These are phyloP conservation scores for Bos indicus DNA, from an alignment of 2,113 vertebrate genomes.

Conservation along the genomic window DNA sequence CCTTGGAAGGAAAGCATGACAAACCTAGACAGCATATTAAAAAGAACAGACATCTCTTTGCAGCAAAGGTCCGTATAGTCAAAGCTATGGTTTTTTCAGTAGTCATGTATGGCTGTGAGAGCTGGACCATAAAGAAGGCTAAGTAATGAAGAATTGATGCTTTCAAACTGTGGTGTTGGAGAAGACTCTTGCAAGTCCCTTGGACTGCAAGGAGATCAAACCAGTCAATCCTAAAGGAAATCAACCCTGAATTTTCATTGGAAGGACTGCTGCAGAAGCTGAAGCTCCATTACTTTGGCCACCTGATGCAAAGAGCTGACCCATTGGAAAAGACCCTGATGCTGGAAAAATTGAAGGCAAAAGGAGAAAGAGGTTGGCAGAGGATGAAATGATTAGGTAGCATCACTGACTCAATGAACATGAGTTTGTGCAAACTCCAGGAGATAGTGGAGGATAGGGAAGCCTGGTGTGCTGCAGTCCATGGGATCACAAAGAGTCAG, in stretches of 20 bases:
- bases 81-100: not conserved
- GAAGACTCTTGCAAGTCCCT: not conserved
- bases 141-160: not conserved
- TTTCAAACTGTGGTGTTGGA: not conserved
- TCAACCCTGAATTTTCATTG: not conserved
- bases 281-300: not conserved
- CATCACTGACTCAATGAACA: not conserved
- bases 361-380: not conserved
- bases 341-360: not conserved
- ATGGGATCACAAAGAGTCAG: no score
- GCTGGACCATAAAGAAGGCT: not conserved
- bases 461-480: no score
- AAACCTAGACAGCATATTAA: not conserved
- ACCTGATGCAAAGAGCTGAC: fast-evolving
- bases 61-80: not conserved
- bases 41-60: not conserved
- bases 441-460: no score
- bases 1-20: not conserved
- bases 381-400: not conserved
- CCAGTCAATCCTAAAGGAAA: not conserved
- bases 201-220: not conserved
- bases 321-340: not conserved
- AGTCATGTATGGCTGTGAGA: not conserved
- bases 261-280: not conserved
- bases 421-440: no score